phyloP scores from a whole-genome alignment of 2,113 vertebrate genomes.

The Micromys minutus region DNA sequence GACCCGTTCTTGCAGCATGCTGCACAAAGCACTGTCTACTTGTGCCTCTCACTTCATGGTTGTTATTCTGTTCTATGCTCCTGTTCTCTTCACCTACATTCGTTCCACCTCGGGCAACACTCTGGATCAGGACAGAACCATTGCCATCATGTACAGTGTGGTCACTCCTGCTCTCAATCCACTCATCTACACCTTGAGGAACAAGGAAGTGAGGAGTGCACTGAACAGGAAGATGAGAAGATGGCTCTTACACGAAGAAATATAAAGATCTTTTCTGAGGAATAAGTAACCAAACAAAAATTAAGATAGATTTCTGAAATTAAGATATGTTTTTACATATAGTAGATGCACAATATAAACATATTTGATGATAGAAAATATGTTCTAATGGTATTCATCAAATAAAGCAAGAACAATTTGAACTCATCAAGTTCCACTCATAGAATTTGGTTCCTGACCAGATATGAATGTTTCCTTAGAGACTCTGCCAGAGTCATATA shows the following conservation, averaged over 20 bases:
- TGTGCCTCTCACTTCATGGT: conserved; percentile 56
- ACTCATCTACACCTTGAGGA: conserved; percentile 70
- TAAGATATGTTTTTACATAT: background rate
- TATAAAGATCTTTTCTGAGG: background rate
- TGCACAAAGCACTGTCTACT: conserved; percentile 50
- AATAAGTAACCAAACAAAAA: background rate
- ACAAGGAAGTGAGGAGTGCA: conserved; percentile 52
- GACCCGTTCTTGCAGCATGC: background rate
- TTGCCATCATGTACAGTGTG: conserved; percentile 63
- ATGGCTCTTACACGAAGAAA: background rate
- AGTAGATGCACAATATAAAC: background rate
- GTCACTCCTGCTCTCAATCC: conserved; percentile 60
- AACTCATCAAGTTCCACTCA: background rate
- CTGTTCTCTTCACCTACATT: conserved; percentile 37
- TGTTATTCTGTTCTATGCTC: conserved; percentile 47
- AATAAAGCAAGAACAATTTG: background rate
- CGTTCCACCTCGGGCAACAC: background rate
- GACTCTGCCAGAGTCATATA: too few relatives aligned
- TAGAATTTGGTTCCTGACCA: background rate
- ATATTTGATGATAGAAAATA: background rate
- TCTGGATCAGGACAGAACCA: background rate
- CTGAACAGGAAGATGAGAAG: background rate
- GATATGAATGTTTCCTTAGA: too few relatives aligned
- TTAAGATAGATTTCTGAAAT: background rate
- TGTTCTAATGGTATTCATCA: background rate